Conservation (phyloP, 2,888 invertebrate genomes). For the Campoletis raptor region DNA sequence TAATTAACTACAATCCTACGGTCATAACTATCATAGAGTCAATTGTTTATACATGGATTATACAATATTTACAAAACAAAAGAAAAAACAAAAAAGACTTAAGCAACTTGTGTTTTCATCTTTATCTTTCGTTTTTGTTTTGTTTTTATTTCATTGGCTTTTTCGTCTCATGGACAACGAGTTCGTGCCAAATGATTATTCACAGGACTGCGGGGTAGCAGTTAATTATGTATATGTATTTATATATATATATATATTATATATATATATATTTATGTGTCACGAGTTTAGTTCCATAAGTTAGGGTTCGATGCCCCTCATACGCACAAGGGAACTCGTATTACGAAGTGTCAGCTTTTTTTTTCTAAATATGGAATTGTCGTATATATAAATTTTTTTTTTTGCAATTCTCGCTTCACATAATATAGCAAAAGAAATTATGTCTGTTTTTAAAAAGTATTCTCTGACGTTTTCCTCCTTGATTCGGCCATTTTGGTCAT, state of each 20-base stretch:
- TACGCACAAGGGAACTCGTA: not conserved
- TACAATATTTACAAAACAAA: conserved; percentile 84
- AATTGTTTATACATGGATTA: conserved; percentile 84
- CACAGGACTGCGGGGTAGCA: conserved; percentile 70
- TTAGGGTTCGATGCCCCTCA: conserved; percentile 33
- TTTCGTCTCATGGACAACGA: conserved; percentile 72
- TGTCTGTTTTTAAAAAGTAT: conserved; percentile 74
- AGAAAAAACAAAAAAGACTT: conserved; percentile 81
- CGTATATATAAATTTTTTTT: conserved; percentile 72
- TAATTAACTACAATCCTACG: conserved; percentile 83
- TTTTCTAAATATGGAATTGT: conserved; percentile 56
- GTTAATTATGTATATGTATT: conserved; percentile 23
- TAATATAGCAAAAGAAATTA: conserved; percentile 71
- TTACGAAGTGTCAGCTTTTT: conserved; percentile 12
- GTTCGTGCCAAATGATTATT: conserved; percentile 75
- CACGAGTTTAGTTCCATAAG: conserved; percentile 22
- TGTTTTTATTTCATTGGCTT: conserved; percentile 49
- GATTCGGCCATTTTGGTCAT: conserved; percentile 31
- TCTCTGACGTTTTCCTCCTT: conserved; percentile 63
- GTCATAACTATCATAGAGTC: conserved; percentile 82
- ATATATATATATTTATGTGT: conserved; percentile 31
- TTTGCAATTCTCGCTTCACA: conserved; percentile 6
- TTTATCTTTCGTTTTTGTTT: conserved; percentile 10
- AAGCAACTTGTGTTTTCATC: conserved; percentile 74
- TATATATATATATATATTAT: conserved; percentile 30